Base-by-base conservation (phyloP, 2,113 vertebrate species). In the Pelmatolapia mariae region DNA sequence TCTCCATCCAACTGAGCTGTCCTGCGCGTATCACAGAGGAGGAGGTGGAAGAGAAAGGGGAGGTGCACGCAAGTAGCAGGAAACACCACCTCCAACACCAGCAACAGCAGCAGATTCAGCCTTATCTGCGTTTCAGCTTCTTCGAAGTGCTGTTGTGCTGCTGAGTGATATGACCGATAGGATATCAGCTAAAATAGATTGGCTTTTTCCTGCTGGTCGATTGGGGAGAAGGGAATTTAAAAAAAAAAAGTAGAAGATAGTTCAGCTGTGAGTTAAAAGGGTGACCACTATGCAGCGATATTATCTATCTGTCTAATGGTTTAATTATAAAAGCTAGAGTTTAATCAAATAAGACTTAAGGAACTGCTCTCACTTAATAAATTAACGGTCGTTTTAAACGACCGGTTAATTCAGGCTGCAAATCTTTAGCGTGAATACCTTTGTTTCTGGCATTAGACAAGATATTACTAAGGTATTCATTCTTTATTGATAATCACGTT, bases 1-100 rank as follows among this genome's bases (percentile, higher is more conserved):
- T 87, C 81, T 87, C 83, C 91, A 89, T 88, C 89, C n/a, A 87
- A 91, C 81, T 84, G 84, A 85, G 82, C 78, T 86, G 66, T 29
- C 10, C 79, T 12, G 80, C 52, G 85, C 71, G 83, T 79, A 5
- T 4, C 84, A 7, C 8, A 5, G 53, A 81, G 73, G 68, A 40
- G 19, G 12, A 19, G 79, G 31, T 36, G 8, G 63, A 38, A 45
- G 61, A 18, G 12, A 7, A 47, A 16, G 33, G 83, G 45, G 87
- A 50, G 79, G 89, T 4, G 89, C 26, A 50, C 61, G n/a, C 18
- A 68, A 38, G 79, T 45, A 61, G 81, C 15, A 85, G 54, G 52
- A 81, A 24, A 13, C 73, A 56, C 9, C 47, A 43, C 63, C 26
- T 57, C 4, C 63, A 71, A 12, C 63, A 53, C 22, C 47, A 43